Conservation (phyloP, 2,797 vertebrate species). For the Falco novaeseelandiae region DNA sequence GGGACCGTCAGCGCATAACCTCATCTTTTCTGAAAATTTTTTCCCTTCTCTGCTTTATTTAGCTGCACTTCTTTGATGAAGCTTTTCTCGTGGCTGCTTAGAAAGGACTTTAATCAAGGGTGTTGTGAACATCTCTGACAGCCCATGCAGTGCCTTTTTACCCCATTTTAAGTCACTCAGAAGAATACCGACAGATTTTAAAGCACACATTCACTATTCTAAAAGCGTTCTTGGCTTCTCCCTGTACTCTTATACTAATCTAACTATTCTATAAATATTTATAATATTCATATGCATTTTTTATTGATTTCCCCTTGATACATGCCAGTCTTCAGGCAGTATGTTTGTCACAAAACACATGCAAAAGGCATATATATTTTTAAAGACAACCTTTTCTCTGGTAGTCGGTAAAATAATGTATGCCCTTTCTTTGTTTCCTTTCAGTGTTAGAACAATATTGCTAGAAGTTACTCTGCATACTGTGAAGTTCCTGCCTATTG, state of each 20-base stretch:
- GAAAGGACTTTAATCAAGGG: not conserved
- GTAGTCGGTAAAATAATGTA: not conserved
- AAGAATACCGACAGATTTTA: not conserved
- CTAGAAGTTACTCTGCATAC: not conserved
- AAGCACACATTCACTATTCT: not conserved
- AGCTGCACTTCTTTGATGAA: not conserved
- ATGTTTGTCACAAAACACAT: not conserved
- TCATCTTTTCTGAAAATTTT: not conserved
- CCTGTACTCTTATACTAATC: not conserved
- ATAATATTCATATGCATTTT: not conserved
- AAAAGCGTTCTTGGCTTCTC: not conserved
- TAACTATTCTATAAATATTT: slow-evolving; percentile 24
- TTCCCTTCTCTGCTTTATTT: not conserved
- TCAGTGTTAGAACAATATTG: not conserved
- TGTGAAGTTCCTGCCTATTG: not conserved
- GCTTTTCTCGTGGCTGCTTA: not conserved
- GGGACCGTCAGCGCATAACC: not conserved
- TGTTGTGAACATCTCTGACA: not conserved
- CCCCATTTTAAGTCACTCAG: not conserved
- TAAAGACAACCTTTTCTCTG: not conserved
- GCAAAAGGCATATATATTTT: not conserved
- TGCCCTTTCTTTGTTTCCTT: not conserved
- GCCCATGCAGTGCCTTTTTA: not conserved
- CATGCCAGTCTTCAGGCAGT: not conserved
- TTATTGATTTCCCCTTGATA: not conserved